A percentile compares a stretch with the other conserved stretches of the same genome.
Conservation (phyloP, 2,113 vertebrate genomes). For the Lucifuga dentata region DNA sequence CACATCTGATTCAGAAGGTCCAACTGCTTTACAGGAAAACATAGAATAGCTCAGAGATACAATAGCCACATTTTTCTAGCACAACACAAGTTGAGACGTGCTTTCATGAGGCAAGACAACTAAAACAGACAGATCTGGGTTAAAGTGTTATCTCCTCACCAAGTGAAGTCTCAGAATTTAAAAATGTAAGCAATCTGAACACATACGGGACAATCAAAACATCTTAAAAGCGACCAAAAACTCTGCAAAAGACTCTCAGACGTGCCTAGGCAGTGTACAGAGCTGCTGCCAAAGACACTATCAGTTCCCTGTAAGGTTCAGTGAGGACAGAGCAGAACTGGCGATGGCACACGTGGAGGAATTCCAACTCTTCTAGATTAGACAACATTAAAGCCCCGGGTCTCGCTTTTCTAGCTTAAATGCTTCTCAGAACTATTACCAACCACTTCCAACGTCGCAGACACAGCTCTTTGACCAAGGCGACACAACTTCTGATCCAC, state of each 20-base stretch:
- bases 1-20: no score
- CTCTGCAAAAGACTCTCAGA: slow-evolving; percentile 35
- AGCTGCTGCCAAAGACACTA: slow-evolving; percentile 68
- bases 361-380: slow-evolving; percentile 72
- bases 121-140: slow-evolving; percentile 30
- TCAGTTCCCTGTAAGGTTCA: slow-evolving; percentile 57
- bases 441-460: slow-evolving; percentile 28
- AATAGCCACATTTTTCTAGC: neutral
- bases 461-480: slow-evolving; percentile 11
- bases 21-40: no score
- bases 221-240: slow-evolving; percentile 51
- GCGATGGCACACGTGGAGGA: slow-evolving; percentile 70
- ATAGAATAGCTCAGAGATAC: neutral
- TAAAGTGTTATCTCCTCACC: slow-evolving; percentile 43
- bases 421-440: slow-evolving; percentile 35
- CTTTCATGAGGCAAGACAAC: slow-evolving; percentile 27
- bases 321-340: slow-evolving; percentile 52
- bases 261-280: slow-evolving; percentile 66
- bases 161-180: slow-evolving; percentile 54
- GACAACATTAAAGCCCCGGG: slow-evolving; percentile 62
- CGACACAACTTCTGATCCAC: slow-evolving; percentile 10
- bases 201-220: slow-evolving; percentile 60
- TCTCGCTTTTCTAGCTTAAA: slow-evolving; percentile 48
- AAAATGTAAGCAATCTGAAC: slow-evolving; percentile 54
- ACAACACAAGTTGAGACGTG: slow-evolving; percentile 10